Conservation (phyloP, 2,888 invertebrate genomes). For the Atrina japonica region DNA sequence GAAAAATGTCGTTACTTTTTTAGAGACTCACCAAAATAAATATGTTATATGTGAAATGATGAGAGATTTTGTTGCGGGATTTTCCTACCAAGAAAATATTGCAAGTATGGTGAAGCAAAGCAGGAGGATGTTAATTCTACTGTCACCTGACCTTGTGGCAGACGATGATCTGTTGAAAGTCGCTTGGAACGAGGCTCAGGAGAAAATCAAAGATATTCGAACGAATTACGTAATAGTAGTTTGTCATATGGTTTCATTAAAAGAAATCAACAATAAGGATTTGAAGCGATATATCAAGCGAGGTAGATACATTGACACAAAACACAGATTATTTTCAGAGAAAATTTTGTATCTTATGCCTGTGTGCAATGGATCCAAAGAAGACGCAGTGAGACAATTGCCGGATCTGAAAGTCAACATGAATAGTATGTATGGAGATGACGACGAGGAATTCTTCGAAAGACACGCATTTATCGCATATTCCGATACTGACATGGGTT, state of each 20-base stretch:
- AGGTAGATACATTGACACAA: conserved; percentile 50
- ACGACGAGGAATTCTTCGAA: conserved; percentile 3
- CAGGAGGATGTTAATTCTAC: conserved; percentile 55
- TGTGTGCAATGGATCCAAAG: conserved; percentile 1
- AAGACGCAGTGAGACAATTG: background rate
- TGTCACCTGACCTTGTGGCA: conserved; percentile 47
- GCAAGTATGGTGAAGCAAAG: conserved; percentile 51
- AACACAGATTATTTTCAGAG: conserved; percentile 46
- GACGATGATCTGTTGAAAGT: conserved; percentile 48
- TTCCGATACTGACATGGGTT: conserved; percentile 50
- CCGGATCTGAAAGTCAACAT: conserved; percentile 29
- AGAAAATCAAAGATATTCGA: conserved; percentile 55
- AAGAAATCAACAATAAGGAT: conserved; percentile 51
- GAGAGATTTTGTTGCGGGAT: conserved; percentile 58
- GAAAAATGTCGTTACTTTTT: conserved; percentile 47
- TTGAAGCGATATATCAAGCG: conserved; percentile 50
- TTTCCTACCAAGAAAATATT: conserved; percentile 60
- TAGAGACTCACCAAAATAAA: conserved; percentile 42
- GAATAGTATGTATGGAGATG: conserved; percentile 29
- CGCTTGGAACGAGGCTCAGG: conserved; percentile 56
- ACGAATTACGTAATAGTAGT: conserved; percentile 57
- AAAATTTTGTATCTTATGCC: conserved; percentile 59
- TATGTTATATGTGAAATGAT: conserved; percentile 51
- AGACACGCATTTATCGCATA: conserved; percentile 56
- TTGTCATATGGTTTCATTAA: conserved; percentile 37